phyloP scores from a whole-genome alignment of 2,113 vertebrate genomes.

The Myodes glareolus region DNA sequence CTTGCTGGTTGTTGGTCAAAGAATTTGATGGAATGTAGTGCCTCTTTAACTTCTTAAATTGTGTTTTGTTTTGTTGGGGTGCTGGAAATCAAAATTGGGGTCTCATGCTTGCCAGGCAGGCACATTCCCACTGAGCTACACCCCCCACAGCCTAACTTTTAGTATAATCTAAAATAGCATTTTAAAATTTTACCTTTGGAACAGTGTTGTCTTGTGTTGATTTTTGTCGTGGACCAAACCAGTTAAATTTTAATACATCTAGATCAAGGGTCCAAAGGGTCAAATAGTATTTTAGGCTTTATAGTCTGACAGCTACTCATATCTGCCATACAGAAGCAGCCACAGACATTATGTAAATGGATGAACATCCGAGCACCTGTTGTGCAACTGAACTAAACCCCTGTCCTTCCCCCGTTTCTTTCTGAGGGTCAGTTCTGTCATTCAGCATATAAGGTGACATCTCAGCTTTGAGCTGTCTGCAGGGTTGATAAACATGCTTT shows the following conservation, averaged over 20 bases:
- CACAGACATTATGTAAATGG: not conserved
- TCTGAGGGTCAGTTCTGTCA: conserved; percentile 41
- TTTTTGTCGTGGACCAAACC: conserved; percentile 20
- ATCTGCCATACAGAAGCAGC: not conserved
- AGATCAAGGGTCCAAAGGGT: not conserved
- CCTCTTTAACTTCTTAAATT: not conserved
- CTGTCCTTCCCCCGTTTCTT: not conserved
- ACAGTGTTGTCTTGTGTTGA: not conserved
- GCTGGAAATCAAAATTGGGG: not conserved
- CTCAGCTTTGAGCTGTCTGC: not conserved
- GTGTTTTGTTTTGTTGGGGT: not conserved
- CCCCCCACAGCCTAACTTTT: not conserved
- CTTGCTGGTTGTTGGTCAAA: conserved; percentile 26
- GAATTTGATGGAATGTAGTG: not conserved
- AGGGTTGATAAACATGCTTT: conserved; percentile 31
- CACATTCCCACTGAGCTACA: not conserved
- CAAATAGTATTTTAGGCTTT: conserved; percentile 27
- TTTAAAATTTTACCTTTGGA: not conserved
- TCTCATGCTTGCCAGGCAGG: not conserved
- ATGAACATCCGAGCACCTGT: not conserved
- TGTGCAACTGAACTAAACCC: not conserved
- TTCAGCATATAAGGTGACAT: not conserved
- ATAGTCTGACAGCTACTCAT: not conserved
- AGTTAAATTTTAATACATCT: not conserved
- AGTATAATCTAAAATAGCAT: not conserved